Evolutionary conservation across 1,140 invertebrate species (phyloP).

Genomic region (Xylocopa sonorina): DNA sequence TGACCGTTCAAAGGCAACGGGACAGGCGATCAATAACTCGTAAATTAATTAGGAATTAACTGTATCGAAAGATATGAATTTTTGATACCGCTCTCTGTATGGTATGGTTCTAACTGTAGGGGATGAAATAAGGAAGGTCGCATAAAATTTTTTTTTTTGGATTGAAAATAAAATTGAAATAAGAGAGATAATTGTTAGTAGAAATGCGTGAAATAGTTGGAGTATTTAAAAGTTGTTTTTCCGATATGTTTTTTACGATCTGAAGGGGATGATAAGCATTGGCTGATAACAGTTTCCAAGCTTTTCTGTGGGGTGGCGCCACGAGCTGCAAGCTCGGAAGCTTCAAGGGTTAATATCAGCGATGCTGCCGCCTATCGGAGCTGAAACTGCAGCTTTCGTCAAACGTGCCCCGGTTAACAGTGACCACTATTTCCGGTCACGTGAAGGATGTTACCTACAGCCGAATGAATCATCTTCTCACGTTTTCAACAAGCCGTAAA

Average conservation of each 20-base stretch:
- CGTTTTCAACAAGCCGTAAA: constrained; percentile 25
- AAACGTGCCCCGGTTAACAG: constrained; percentile 65
- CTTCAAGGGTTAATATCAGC: constrained; percentile 56
- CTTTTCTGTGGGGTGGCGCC: constrained; percentile 70
- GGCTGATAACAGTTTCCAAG: constrained; percentile 58
- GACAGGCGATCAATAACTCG: too few species aligned
- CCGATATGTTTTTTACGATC: neutral
- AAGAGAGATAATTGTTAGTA: too few species aligned
- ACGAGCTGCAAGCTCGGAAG: constrained; percentile 50
- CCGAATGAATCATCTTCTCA: constrained; percentile 60
- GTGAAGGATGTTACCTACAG: constrained; percentile 69
- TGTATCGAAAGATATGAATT: too few species aligned
- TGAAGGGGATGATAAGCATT: constrained; percentile 48
- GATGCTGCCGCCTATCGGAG: constrained; percentile 72
- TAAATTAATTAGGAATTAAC: too few species aligned
- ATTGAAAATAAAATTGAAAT: too few species aligned
- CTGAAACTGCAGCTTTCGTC: constrained; percentile 53
- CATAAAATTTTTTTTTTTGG: too few species aligned
- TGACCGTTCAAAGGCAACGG: too few species aligned
- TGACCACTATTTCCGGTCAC: constrained; percentile 72
- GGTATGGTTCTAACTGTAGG: too few species aligned
- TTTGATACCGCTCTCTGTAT: too few species aligned
- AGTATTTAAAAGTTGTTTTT: too few species aligned
- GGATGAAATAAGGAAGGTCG: too few species aligned
- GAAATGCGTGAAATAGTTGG: too few species aligned